phyloP scores from a whole-genome alignment of 2,888 invertebrate genomes.

The Anagyrus pseudococci region DNA sequence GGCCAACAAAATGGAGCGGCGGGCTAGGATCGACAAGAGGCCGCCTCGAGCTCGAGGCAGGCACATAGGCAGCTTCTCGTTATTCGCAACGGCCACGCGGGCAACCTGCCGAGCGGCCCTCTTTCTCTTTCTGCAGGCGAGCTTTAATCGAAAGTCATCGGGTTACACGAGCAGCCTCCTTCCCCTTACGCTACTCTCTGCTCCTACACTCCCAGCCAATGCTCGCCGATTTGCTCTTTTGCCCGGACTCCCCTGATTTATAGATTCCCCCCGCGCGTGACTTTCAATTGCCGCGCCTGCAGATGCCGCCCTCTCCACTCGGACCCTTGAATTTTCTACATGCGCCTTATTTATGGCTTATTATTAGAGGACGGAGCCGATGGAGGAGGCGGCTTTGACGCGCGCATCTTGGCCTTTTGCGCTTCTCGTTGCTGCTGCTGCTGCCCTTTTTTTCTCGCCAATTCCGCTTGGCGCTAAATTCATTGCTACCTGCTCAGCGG shows the following conservation, averaged over 20 bases:
- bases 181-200: neutral
- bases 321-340: conserved; percentile 5
- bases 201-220: conserved; percentile 23
- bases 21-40: neutral
- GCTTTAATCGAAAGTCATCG: conserved; percentile 47
- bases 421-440: too few species aligned
- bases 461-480: too few species aligned
- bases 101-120: conserved; percentile 44
- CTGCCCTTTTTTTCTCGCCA: too few species aligned
- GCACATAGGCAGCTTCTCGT: conserved; percentile 46
- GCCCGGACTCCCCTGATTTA: conserved; percentile 31
- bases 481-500: too few species aligned
- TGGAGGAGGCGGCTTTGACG: neutral
- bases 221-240: conserved; percentile 34
- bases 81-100: conserved; percentile 52
- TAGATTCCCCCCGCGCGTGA: conserved; percentile 24
- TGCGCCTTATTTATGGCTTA: conserved; percentile 32
- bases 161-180: conserved; percentile 27
- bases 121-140: conserved; percentile 27
- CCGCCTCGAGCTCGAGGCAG: too few species aligned
- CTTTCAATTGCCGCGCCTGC: conserved; percentile 12
- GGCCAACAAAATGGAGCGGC: neutral
- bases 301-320: too few species aligned
- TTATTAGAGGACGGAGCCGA: conserved; percentile 7
- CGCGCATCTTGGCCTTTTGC: too few species aligned